Percentiles rank a stretch among this genome's conserved stretches.
Conservation (phyloP, 2,888 invertebrate genomes). For the Sesia apiformis region DNA sequence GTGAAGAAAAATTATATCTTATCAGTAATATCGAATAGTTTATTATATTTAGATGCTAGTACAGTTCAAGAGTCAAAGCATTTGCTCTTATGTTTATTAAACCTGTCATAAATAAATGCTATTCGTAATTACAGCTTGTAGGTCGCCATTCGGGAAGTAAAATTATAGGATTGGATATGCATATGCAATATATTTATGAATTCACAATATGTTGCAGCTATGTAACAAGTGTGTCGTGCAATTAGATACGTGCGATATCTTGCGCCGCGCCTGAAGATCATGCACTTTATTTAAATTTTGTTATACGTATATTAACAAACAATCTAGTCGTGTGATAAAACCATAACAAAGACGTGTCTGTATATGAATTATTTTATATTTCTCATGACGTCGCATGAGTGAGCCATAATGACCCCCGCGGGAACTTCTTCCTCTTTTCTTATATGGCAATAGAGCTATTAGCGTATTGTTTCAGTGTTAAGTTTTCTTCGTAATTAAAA, state of each 20-base stretch:
- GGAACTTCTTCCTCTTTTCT: too few relatives aligned
- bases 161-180: conserved; percentile 29
- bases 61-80: conserved; percentile 28
- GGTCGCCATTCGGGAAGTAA: conserved; percentile 30
- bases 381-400: too few relatives aligned
- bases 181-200: conserved; percentile 13
- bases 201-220: background rate
- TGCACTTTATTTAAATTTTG: too few relatives aligned
- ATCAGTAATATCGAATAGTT: background rate
- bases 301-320: too few relatives aligned
- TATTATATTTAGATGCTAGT: background rate
- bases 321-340: too few relatives aligned
- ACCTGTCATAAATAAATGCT: conserved; percentile 28
- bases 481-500: too few relatives aligned
- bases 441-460: too few relatives aligned
- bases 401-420: too few relatives aligned
- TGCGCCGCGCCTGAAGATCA: conserved; percentile 1
- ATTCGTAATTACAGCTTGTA: conserved; percentile 2
- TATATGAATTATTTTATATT: too few relatives aligned
- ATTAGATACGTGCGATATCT: conserved; percentile 18
- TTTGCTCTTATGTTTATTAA: conserved; percentile 26
- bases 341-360: too few relatives aligned
- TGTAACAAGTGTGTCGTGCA: conserved; percentile 2
- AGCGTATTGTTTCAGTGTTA: too few relatives aligned
- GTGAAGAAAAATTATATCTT: too few relatives aligned